Percentiles rank a stretch among this genome's conserved stretches.
Conservation (phyloP, 2,113 vertebrate species). For the Malurus alboscapulatus region DNA sequence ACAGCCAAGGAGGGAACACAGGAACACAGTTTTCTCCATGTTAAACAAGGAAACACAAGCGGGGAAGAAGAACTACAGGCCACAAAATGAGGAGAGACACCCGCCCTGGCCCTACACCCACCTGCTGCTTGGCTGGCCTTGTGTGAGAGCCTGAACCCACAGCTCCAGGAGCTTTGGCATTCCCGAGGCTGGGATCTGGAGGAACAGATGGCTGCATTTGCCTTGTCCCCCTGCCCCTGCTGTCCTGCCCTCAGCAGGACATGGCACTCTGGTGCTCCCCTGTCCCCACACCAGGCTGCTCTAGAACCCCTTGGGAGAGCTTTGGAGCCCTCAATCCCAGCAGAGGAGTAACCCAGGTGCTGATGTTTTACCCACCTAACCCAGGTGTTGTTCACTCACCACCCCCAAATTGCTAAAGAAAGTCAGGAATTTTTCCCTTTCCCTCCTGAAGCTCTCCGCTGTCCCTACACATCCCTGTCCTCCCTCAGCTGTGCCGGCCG, state of each 20-base stretch:
- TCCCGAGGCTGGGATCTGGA: rapidly evolving
- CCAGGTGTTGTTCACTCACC: not conserved
- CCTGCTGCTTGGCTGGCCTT: not conserved
- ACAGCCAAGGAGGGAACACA: not conserved
- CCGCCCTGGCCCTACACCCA: rapidly evolving
- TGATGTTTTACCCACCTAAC: not conserved
- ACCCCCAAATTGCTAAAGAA: not conserved
- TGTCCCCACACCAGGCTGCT: not conserved
- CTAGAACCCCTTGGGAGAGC: not conserved
- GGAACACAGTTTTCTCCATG: not conserved
- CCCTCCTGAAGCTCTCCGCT: too few relatives aligned
- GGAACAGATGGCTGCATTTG: not conserved
- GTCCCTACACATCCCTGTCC: too few relatives aligned
- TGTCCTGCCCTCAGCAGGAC: not conserved
- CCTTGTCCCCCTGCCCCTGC: rapidly evolving
- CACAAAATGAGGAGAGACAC: not conserved
- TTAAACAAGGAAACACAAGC: not conserved
- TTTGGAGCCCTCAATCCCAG: not conserved
- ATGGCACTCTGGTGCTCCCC: rapidly evolving
- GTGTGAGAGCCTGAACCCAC: too few relatives aligned
- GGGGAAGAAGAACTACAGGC: not conserved
- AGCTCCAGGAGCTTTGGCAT: not conserved
- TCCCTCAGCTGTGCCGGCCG: not conserved
- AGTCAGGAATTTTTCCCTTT: not conserved
- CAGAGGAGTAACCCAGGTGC: not conserved